Evolutionary conservation across 1,140 invertebrate genomes (phyloP), one percentile per base, ranked within the genome.

Genomic region (Drosophila nannoptera): DNA sequence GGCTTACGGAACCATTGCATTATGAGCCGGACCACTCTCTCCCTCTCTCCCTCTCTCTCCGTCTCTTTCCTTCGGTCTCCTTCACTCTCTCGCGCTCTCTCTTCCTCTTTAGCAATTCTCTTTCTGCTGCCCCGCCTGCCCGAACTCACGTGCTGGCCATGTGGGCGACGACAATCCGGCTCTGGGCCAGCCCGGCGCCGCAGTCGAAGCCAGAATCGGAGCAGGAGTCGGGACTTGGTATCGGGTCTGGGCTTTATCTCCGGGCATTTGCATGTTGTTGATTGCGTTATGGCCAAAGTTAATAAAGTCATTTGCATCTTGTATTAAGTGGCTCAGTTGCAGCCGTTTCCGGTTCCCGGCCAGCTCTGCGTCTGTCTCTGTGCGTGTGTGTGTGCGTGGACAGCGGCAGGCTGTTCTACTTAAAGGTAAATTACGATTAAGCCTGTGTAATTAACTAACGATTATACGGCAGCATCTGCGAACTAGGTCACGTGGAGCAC

Each of bases 301-400:
- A 87, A 87, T 87, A 87, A 87, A 87, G 73, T 73, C 78, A 87
- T 87, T 87, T 87, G 78, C 83, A 87, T 87, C 76, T 73, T 66
- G 75, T 69, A 73, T 70, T 83, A 83, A 83, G 80, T 83, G 68
- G 66, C 69, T 80, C 67, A 68, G 55, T 65, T 48, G 14, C 49
- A 36, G 33, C 22, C 12, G 14, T 16, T 46, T 46, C 32, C 43
- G 64, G 32, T 32, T 32, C 16, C 46, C 48, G n/a, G 42, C 38
- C 36, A 61, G 54, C 61, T 22, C 22, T 22, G 22, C 22, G 22
- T 22, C 22, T 22, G 22, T 22, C 22, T 22, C 1, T 22, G 22
- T 22, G 22, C 3, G 22, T 22, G 22, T 22, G 22, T 3, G 22
- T 22, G 31, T 46, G 7, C 29, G 11, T 8, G 32, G n/a, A 6